Evolutionary conservation across 2,113 vertebrate genomes (phyloP), one percentile per base, ranked within the genome.

Genomic region (Todiramphus saurophagus): DNA sequence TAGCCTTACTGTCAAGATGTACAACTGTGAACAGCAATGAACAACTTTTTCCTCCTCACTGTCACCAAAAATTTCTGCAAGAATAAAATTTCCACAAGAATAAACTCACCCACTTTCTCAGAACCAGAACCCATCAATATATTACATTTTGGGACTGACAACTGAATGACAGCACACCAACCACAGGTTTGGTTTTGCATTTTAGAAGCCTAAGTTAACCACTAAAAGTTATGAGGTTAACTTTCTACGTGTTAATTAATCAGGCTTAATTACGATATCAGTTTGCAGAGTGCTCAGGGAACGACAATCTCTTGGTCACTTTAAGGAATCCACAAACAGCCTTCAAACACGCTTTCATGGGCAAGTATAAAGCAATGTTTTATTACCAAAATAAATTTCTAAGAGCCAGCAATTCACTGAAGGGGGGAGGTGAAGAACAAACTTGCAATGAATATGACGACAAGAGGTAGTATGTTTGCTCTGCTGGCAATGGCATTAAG

Each of bases 321-420:
- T 90, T 35, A 91, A 91, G 92, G 81, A 96, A 87, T 76, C 46
- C 77, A 94, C 86, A 87, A 84, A 78, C 64, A 94, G 89, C 87
- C 77, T 94, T 96, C 91, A 92, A 94, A 84, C 90, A 30, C 33
- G 73, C 69, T 93, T 94, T 96, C 96, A 95, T 55, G 83, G 90
- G 86, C 58, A 94, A 91, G 89, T 82, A 93, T 96, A 97, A 93
- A 96, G 92, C 91, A 92, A 91, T 93, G 92, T 93, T 97, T 96
- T 96, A 96, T 92, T 95, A 85, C 86, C 59, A 94, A 96, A 94
- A 96, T 95, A 97, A 96, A 97, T 96, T 92, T 94, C 83, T 82
- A 91, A 92, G 83, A 96, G 50, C 81, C 63, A 89, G 86, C 75
- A 92, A 78, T 94, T 94, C 86, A 93, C 66, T 89, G 62, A 67